Percentiles rank a stretch among this genome's conserved stretches.
These are phyloP conservation scores for Drosophila falleni DNA, from an alignment of 2,888 invertebrate species.

Conservation along the genomic window DNA sequence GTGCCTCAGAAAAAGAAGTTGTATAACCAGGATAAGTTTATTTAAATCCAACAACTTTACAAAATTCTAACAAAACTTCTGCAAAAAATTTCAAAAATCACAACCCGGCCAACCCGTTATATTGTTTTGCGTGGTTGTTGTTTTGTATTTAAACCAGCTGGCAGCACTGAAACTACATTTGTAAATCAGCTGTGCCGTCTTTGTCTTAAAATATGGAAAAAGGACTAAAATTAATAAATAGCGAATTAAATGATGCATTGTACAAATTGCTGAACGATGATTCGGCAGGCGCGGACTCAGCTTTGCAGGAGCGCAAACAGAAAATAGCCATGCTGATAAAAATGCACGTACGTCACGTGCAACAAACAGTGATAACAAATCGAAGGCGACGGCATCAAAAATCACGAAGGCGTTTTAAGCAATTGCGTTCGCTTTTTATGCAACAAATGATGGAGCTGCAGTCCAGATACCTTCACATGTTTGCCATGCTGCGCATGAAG, in stretches of 20 bases:
- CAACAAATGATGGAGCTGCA: slow-evolving; percentile 81
- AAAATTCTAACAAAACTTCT: no score
- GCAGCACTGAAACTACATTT: no score
- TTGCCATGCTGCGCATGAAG: slow-evolving; percentile 59
- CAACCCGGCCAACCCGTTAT: no score
- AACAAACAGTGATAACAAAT: slow-evolving; percentile 73
- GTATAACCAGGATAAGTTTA: no score
- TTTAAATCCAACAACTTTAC: no score
- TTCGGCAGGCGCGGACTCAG: background rate
- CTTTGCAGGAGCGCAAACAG: slow-evolving; percentile 34
- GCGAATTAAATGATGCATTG: slow-evolving; percentile 42
- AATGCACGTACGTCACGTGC: slow-evolving; percentile 76
- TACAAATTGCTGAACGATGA: slow-evolving; percentile 31
- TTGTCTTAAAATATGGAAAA: slow-evolving; percentile 44
- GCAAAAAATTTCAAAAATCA: no score
- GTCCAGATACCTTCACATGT: slow-evolving; percentile 75
- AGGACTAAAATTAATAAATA: slow-evolving; percentile 51
- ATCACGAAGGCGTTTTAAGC: slow-evolving; percentile 62
- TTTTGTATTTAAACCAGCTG: no score
- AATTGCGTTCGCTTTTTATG: slow-evolving; percentile 78
- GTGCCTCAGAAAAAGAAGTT: no score
- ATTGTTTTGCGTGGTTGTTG: no score
- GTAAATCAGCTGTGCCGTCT: no score
- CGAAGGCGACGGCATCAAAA: slow-evolving; percentile 77
- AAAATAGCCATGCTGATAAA: slow-evolving; percentile 62